These are phyloP conservation scores for Drosophila rhopaloa DNA, from an alignment of 1,140 invertebrate genomes.

Conservation along the genomic window DNA sequence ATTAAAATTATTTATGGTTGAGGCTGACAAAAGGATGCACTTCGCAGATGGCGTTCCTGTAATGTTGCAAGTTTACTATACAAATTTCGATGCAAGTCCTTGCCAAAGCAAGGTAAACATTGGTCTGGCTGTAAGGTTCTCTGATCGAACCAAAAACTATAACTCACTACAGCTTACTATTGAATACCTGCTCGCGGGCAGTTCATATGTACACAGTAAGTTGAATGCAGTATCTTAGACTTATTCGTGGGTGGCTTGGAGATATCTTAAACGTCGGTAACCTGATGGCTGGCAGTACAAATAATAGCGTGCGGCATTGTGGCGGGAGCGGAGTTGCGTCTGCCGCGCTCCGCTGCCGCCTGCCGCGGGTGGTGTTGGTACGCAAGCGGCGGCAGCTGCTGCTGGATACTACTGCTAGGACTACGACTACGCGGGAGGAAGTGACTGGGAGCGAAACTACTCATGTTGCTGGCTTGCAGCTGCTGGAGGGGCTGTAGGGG, in stretches of 20 bases:
- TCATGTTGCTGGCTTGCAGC: slow-evolving; percentile 44
- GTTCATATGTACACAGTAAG: slow-evolving; percentile 9
- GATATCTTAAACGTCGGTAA: slow-evolving; percentile 75
- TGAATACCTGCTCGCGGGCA: slow-evolving; percentile 9
- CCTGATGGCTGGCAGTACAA: slow-evolving; percentile 81
- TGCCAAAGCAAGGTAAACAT: slow-evolving; percentile 15
- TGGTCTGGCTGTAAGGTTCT: slow-evolving; percentile 20
- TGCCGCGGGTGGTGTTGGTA: slow-evolving; percentile 40
- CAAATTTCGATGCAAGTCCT: slow-evolving; percentile 14
- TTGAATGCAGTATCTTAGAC: slow-evolving; percentile 9
- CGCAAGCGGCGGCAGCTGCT: slow-evolving; percentile 37
- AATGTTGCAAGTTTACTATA: background rate
- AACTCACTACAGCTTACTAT: slow-evolving; percentile 1
- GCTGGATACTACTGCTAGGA: slow-evolving; percentile 69
- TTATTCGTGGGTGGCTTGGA: slow-evolving; percentile 12
- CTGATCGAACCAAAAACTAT: background rate
- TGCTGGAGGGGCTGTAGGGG: slow-evolving; percentile 30
- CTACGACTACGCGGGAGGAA: slow-evolving; percentile 76
- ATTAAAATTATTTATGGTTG: slow-evolving; percentile 3
- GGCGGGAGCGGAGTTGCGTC: slow-evolving; percentile 74
- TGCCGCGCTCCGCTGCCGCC: slow-evolving; percentile 44
- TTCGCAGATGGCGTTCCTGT: background rate
- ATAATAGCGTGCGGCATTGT: slow-evolving; percentile 66
- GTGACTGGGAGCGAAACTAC: slow-evolving; percentile 66
- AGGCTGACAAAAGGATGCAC: background rate